Base-by-base conservation (phyloP, 2,888 invertebrate genomes). In the Phytoseiulus persimilis region DNA sequence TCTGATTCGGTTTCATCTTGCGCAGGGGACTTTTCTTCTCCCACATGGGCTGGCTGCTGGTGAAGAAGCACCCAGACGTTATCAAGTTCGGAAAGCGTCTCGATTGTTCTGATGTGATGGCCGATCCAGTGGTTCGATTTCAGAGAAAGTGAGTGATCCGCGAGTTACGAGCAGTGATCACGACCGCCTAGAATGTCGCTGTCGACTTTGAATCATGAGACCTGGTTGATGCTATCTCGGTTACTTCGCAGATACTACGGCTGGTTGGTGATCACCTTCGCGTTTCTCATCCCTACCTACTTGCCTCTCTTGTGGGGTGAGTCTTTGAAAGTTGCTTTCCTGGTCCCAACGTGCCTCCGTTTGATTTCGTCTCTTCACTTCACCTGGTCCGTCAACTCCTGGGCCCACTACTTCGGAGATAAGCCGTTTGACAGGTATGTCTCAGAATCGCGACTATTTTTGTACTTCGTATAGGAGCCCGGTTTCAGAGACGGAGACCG, bases 271-370 rank as follows among this genome's bases (percentile, higher is more conserved):
- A 89, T 93, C 39, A 90, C 93, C 33, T 91, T 92, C 90, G 93
- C 93, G 91, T 93, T 93, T 91, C 90, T 93, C 18, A 90, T 94
- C 33, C 94, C 94, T 18, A 92, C 93, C 0, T 90, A 92, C 31
- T 91, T 94, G 23, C 93, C 94, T 5, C 92, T 92, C 90, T 92
- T 92, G 91, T 94, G 93, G 93, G 92, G 92, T 45, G 94, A 94
- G 91, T 92, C 92, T n/a, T 91, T 92, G 3, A 91, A 91, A 90
- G 92, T 92, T 83, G 92, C 93, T 6, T 93, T 92, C 92, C 92
- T 92, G 91, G 91, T 93, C 6, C 92, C 92, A 83, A 92, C 91
- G 46, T 90, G 93, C 28, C 91, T 93, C 90, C 92, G 94, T 84
- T 93, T 93, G 91, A 92, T 92, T 83, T 91, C 92, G 83, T 92